Percentiles rank a stretch among this genome's conserved stretches.
These are phyloP conservation scores for Teleopsis dalmanni DNA, from an alignment of 1,140 invertebrate species.

Conservation along the genomic window DNA sequence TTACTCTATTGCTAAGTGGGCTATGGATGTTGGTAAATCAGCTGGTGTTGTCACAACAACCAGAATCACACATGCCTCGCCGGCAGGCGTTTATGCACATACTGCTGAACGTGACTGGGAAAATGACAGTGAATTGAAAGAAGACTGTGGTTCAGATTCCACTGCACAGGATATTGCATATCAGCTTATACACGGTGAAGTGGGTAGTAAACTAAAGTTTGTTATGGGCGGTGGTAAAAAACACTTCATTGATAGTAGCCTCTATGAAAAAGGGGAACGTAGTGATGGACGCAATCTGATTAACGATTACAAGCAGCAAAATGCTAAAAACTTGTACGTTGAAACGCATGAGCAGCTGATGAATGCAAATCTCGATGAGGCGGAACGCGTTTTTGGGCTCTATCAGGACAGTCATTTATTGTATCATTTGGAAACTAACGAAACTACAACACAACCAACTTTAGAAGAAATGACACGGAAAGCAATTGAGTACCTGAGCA, in stretches of 20 bases:
- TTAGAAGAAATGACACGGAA: constrained; percentile 67
- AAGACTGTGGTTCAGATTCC: constrained; percentile 24
- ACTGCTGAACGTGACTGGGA: constrained; percentile 70
- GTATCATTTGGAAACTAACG: constrained; percentile 49
- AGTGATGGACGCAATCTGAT: constrained; percentile 64
- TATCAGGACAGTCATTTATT: constrained; percentile 50
- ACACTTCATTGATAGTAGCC: constrained; percentile 48
- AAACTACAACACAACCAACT: constrained; percentile 53
- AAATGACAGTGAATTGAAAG: constrained; percentile 55
- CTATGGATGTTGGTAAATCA: constrained; percentile 58
- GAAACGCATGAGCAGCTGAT: constrained; percentile 52
- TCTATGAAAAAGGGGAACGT: constrained; percentile 44
- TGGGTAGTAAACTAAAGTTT: constrained; percentile 57
- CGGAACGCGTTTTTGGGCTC: constrained; percentile 47
- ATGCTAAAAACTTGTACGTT: constrained; percentile 51
- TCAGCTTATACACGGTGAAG: constrained; percentile 62
- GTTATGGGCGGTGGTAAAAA: constrained; percentile 67
- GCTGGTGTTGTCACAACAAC: constrained; percentile 67
- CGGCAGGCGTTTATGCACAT: constrained; percentile 66
- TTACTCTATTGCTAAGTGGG: constrained; percentile 62
- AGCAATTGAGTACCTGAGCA: constrained; percentile 61
- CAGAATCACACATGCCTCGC: constrained; percentile 71
- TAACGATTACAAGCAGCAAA: constrained; percentile 55
- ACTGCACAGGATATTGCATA: constrained; percentile 63
- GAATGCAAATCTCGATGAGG: constrained; percentile 28